phyloP scores from a whole-genome alignment of 2,888 invertebrate genomes.

The Ormia ochracea region DNA sequence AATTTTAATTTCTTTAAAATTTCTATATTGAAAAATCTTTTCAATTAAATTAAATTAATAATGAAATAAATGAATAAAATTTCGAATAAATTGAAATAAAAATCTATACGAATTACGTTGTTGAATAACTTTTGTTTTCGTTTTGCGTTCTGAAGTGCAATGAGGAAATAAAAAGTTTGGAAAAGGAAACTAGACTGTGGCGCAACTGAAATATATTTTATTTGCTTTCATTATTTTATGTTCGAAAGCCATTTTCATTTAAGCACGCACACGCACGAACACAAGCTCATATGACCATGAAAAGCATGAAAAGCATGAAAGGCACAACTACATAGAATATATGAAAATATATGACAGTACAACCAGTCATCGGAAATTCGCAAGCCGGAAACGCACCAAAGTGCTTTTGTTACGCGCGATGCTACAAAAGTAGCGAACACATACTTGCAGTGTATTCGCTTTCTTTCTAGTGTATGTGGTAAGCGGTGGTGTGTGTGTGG shows the following conservation, averaged over 20 bases:
- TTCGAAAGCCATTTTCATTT: neutral
- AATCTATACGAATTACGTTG: neutral
- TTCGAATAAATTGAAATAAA: neutral
- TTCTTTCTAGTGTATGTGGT: neutral
- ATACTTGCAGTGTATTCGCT: neutral
- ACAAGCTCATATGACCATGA: slow-evolving; percentile 18
- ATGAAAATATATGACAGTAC: neutral
- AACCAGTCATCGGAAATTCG: slow-evolving; percentile 37
- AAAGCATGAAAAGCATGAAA: neutral
- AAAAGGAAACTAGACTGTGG: neutral
- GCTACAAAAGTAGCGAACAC: neutral
- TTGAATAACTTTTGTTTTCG: neutral
- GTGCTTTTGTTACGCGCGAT: slow-evolving; percentile 31
- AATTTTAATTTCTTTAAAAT: no score
- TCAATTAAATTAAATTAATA: no score
- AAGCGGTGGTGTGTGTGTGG: neutral
- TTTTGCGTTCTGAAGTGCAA: slow-evolving; percentile 22
- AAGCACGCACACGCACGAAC: neutral
- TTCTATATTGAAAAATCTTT: no score
- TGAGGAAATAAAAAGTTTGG: slow-evolving; percentile 35
- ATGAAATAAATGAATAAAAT: no score
- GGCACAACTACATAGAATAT: slow-evolving; percentile 12
- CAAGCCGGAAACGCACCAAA: slow-evolving; percentile 54
- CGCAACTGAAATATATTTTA: slow-evolving; percentile 19
- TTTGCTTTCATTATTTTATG: neutral